Percentiles rank a stretch among this genome's conserved stretches.
Evolutionary conservation across 2,888 invertebrate species (phyloP).

Genomic region (Junonia oenone): DNA sequence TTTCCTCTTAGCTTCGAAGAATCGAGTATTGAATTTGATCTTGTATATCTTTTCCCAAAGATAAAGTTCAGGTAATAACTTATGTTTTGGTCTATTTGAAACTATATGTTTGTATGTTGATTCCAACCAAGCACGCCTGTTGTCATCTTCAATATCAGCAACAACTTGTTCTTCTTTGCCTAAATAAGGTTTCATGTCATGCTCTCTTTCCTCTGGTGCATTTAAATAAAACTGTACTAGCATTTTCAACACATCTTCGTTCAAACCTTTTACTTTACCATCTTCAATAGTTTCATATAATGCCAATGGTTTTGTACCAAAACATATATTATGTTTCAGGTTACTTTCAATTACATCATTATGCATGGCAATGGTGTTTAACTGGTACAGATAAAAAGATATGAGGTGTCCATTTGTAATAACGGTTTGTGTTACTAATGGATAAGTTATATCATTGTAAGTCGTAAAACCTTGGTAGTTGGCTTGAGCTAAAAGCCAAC

Average conservation of each 20-base stretch:
- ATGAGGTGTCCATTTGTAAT: constrained; percentile 93
- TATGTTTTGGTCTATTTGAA: constrained; percentile 83
- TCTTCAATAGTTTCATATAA: constrained; percentile 87
- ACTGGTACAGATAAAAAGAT: constrained; percentile 93
- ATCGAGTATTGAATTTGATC: constrained; percentile 83
- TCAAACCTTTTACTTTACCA: constrained; percentile 86
- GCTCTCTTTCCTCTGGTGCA: constrained; percentile 80
- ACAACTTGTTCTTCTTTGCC: constrained; percentile 74
- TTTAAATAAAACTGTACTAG: constrained; percentile 88
- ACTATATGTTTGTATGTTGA: constrained; percentile 83
- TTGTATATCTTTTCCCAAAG: constrained; percentile 92
- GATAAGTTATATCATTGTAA: constrained; percentile 94
- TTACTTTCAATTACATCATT: constrained; percentile 82
- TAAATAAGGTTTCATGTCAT: constrained; percentile 87
- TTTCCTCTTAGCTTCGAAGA: constrained; percentile 83
- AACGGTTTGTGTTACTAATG: constrained; percentile 91
- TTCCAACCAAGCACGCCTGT: constrained; percentile 85
- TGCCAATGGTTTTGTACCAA: constrained; percentile 84
- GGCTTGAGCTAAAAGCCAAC: constrained; percentile 89
- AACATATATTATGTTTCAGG: constrained; percentile 88
- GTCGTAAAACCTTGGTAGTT: constrained; percentile 93
- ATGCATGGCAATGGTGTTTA: constrained; percentile 90
- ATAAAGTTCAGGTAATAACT: constrained; percentile 84
- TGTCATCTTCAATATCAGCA: constrained; percentile 84
- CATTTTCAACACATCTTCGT: constrained; percentile 86